Evolutionary conservation across 53 echinoderm and acorn worm genomes (phyloP).

Genomic region (Holothuria leucospilota): DNA sequence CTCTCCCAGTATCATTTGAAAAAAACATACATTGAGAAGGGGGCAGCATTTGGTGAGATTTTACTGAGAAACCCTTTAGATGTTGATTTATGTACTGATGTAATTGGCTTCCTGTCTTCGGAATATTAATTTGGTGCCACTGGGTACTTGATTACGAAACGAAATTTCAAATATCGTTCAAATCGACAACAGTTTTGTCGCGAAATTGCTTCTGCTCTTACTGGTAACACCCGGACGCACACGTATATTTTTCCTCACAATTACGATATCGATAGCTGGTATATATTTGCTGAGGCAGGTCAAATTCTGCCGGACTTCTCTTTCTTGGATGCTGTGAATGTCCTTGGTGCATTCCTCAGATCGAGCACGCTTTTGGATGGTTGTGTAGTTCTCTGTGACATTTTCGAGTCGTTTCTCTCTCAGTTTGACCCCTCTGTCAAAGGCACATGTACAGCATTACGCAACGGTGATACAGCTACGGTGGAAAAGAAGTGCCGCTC

Average conservation of each 20-base stretch:
- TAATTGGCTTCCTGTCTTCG: background rate
- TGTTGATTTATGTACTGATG: background rate
- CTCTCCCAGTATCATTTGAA: background rate
- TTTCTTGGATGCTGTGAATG: background rate
- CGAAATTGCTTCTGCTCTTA: background rate
- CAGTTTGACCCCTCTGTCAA: background rate
- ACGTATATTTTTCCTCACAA: background rate
- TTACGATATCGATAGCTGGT: background rate
- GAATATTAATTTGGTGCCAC: background rate
- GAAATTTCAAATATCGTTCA: background rate
- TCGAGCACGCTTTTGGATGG: background rate
- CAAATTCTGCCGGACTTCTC: background rate
- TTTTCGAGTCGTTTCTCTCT: background rate
- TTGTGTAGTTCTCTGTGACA: background rate
- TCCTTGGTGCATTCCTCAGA: background rate
- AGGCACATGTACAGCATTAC: background rate
- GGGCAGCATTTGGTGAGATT: background rate
- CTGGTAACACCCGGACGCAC: background rate
- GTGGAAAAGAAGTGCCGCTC: background rate
- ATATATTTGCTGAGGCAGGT: background rate
- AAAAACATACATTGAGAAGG: background rate
- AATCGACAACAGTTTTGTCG: background rate
- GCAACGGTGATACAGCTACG: background rate
- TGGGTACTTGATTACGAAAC: background rate
- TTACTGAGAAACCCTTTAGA: background rate